Base-by-base conservation (phyloP, 2,888 invertebrate genomes). In the Thymelicus sylvestris region DNA sequence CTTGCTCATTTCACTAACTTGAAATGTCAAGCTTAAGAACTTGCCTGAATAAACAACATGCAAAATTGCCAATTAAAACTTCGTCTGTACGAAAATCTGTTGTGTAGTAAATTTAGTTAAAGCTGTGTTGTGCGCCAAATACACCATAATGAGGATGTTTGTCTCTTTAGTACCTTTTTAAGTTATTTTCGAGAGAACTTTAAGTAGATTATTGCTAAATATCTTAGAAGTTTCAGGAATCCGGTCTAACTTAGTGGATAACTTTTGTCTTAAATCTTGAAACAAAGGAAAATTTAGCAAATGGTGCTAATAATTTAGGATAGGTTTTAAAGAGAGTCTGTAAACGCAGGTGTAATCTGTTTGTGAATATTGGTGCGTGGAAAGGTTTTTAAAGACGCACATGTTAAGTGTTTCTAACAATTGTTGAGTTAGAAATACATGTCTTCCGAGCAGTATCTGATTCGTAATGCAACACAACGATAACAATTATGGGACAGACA, bases 401-500 rank as follows among this genome's bases (percentile, higher is more conserved):
- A 15, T 50, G 50, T 50, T 50, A 15, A 15, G n/a, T 12, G n/a
- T 15, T 59, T 24, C 6, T 31, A 44, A 59, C 48, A 4, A 66
- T 66, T 59, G 59, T 48, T 19, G 12, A 6, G 5, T 5, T 31
- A 47, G 31, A 10, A 31, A 47, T 19, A 15, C 12, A 41, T 15
- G 41, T 41, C 15, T 19, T 41, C 7, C 6, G 13, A 38, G 38
- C 7, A 59, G 6, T n/a, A 55, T 39, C 39, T 6, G n/a, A 59
- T 65, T 15, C 15, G n/a, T 52, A 61, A 44, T 65, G 52, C 38
- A 57, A 64, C 59, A 50, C 64, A 59, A 68, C 55, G 59, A 41
- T 60, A 66, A 66, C 66, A 71, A 74, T 74, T 69, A 76, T 78
- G 76, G 74, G 75, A 77, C 75, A 69, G 79, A 78, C 79, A 79